Base-by-base conservation (phyloP, 1,140 invertebrate genomes). In the Scaptodrosophila lebanonensis region DNA sequence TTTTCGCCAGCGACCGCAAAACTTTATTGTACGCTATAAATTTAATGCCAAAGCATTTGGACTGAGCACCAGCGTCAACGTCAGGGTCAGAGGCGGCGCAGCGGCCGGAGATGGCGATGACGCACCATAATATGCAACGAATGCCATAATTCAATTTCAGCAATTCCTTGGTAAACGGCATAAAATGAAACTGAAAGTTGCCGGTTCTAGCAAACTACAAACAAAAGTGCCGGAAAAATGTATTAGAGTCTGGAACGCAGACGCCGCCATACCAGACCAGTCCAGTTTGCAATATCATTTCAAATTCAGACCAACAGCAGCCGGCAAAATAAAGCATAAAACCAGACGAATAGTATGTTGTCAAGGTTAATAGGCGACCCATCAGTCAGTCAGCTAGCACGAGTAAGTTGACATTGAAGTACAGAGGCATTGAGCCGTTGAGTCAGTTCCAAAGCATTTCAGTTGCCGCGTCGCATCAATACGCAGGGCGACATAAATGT, bases 21-120 rank as follows among this genome's bases (percentile, higher is more conserved):
- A 70, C 38, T 82, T 82, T 82, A 82, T 82, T 70, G 61, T 57
- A 44, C 62, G 53, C 69, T 64, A 82, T 75, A 82, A 82, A 82
- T 82, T 82, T 66, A 70, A 82, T 75, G 75, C 68, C 73, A 66
- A 68, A 79, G 52, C 73, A 79, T 82, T 82, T 82, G n/a, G 67
- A 72, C 51, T 40, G 52, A 64, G 45, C 20, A n/a, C n/a, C 30
- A 30, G 45, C 27, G 47, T 29, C 35, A 1, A 20, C 20, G 3
- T 11, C 18, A n/a, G 11, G 22, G 27, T 6, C 11, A 22, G 3
- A 15, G 9, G 12, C 30, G 35, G 18, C 42, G 57, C 22, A 25
- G 22, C n/a, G 22, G 22, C 20, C 30, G 48, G 33, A 38, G 20
- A 56, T n/a, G n/a, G n/a, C n/a, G n/a, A n/a, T n/a, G n/a, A n/a